These are phyloP conservation scores for Brienomyrus longianalis DNA, from an alignment of 2,113 vertebrate species.

Conservation along the genomic window DNA sequence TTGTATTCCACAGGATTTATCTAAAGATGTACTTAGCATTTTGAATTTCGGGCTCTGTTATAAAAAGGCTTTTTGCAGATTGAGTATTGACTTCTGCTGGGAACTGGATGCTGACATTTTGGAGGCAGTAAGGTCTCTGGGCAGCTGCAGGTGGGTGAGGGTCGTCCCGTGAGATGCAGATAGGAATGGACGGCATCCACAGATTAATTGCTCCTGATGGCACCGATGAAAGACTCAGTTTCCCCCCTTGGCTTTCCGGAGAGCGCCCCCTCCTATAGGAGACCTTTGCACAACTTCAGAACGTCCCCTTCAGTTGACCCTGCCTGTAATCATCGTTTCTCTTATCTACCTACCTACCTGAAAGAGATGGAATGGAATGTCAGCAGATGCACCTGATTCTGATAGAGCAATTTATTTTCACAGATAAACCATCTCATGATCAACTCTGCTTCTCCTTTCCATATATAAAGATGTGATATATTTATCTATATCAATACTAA, in stretches of 20 bases:
- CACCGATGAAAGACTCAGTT: not conserved
- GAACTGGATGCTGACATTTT: not conserved
- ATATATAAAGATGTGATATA: not conserved
- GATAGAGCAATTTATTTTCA: not conserved
- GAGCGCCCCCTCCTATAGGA: not conserved
- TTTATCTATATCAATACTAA: not conserved
- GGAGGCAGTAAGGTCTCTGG: not conserved
- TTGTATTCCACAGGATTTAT: not conserved
- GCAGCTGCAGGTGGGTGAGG: not conserved
- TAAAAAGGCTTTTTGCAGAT: not conserved
- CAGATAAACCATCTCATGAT: not conserved
- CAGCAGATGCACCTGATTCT: not conserved
- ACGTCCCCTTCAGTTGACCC: not conserved
- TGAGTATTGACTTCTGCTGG: not conserved
- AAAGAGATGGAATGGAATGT: not conserved
- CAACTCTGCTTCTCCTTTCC: not conserved
- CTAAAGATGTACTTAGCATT: not conserved
- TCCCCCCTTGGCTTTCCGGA: not conserved
- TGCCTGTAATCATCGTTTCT: not conserved
- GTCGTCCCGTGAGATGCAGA: not conserved
- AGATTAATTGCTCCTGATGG: not conserved
- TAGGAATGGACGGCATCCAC: constrained; percentile 1
- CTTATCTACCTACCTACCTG: not conserved
- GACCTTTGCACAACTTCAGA: not conserved
- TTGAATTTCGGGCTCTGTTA: not conserved